Percentiles rank a stretch among this genome's conserved stretches.
Conservation (phyloP, 2,797 vertebrate species). For the Microchirus variegatus region DNA sequence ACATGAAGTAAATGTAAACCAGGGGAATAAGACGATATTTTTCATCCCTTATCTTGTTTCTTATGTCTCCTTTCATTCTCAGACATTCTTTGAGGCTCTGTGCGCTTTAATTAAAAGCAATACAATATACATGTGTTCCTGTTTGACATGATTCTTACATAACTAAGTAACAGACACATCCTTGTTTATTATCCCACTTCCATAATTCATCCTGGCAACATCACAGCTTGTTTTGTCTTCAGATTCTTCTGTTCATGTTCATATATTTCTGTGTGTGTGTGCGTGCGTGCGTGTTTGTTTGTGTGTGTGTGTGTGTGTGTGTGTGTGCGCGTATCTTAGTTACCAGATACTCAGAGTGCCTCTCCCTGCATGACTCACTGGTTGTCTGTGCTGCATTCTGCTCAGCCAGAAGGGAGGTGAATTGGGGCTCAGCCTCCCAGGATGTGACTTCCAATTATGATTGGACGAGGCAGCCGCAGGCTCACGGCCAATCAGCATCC, state of each 20-base stretch:
- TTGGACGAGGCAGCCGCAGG: slow-evolving; percentile 66
- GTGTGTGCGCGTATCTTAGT: slow-evolving; percentile 24
- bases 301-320: slow-evolving; percentile 11
- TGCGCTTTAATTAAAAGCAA: too few relatives aligned
- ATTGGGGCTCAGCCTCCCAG: slow-evolving; percentile 57
- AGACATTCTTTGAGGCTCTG: slow-evolving; percentile 34
- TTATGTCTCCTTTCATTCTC: slow-evolving; percentile 1
- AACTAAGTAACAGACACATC: too few relatives aligned
- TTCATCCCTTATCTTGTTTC: too few relatives aligned
- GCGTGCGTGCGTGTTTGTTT: slow-evolving; percentile 13
- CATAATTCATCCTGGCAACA: too few relatives aligned
- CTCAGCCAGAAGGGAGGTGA: slow-evolving; percentile 62
- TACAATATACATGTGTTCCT: too few relatives aligned
- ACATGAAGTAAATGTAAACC: too few relatives aligned
- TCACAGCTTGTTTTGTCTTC: background rate
- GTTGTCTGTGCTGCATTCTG: slow-evolving; percentile 55
- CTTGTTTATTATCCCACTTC: too few relatives aligned
- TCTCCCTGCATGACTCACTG: slow-evolving; percentile 78
- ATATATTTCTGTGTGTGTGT: slow-evolving; percentile 4
- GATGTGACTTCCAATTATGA: slow-evolving; percentile 60
- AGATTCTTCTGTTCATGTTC: slow-evolving; percentile 11
- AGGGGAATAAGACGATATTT: too few relatives aligned
- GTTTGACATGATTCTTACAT: too few relatives aligned
- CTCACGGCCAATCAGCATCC: slow-evolving; percentile 71
- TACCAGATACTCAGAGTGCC: slow-evolving; percentile 56